These are phyloP conservation scores for Coreoperca whiteheadi DNA, from an alignment of 2,113 vertebrate genomes.

Conservation along the genomic window DNA sequence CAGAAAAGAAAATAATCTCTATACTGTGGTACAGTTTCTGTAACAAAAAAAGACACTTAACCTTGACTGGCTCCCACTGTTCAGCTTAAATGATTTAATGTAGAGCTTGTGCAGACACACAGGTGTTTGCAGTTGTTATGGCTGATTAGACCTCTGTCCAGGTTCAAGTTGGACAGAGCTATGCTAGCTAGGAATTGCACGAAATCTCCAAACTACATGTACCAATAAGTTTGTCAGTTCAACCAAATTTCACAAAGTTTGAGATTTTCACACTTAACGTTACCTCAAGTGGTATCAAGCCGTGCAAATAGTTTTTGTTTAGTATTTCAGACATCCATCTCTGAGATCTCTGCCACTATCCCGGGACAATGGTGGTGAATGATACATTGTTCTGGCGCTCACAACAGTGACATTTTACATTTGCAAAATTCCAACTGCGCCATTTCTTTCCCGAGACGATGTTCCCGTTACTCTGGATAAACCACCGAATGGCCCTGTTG, in stretches of 20 bases:
- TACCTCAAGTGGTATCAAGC: too few species aligned
- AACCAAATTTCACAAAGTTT: not conserved
- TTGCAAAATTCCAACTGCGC: too few species aligned
- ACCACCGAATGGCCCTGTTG: not conserved
- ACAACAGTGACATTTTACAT: not conserved
- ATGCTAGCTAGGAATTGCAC: not conserved
- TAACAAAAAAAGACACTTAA: not conserved
- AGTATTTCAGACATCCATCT: not conserved
- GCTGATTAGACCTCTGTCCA: not conserved
- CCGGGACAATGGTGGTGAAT: too few species aligned
- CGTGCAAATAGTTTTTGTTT: not conserved
- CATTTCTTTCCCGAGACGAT: not conserved
- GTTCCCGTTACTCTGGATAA: not conserved
- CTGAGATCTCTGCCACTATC: not conserved
- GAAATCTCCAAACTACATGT: not conserved
- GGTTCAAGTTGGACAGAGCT: not conserved
- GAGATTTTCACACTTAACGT: not conserved
- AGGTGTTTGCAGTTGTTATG: not conserved
- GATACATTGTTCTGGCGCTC: too few species aligned
- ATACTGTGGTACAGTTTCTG: not conserved
- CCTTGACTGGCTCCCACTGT: not conserved
- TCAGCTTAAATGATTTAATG: not conserved
- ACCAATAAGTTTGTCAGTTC: not conserved
- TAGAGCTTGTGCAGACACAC: not conserved
- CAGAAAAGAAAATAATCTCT: too few species aligned